Evolutionary conservation across 2,113 vertebrate genomes (phyloP).

Genomic region (pig (Sus scrofa)): DNA sequence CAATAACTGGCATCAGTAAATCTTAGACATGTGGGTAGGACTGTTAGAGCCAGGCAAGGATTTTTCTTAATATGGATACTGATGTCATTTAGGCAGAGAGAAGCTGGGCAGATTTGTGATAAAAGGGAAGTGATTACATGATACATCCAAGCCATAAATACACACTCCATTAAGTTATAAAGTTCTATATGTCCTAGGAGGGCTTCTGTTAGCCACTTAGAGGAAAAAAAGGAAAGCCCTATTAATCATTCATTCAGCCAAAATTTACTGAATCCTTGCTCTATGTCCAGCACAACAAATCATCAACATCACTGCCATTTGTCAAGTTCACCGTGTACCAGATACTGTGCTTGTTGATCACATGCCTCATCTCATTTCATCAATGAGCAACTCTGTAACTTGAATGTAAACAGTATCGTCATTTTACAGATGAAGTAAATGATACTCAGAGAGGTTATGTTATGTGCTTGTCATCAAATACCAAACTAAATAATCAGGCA

Average conservation of each 20-base stretch:
- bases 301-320: rapidly evolving
- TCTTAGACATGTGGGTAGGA: slow-evolving; percentile 52
- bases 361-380: not conserved
- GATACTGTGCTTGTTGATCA: not conserved
- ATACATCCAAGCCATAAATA: slow-evolving; percentile 54
- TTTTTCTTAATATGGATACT: slow-evolving; percentile 56
- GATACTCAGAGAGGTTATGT: not conserved
- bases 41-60: slow-evolving; percentile 52
- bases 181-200: slow-evolving; percentile 20
- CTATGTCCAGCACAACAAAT: no score
- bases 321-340: not conserved
- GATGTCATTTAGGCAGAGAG: slow-evolving; percentile 49
- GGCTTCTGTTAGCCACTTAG: not conserved
- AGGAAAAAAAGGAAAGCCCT: not conserved
- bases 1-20: slow-evolving; percentile 71
- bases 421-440: not conserved
- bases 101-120: not conserved
- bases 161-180: slow-evolving; percentile 57
- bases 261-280: not conserved
- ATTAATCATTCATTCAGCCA: slow-evolving; percentile 7
- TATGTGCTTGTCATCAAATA: not conserved
- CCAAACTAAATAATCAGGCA: not conserved
- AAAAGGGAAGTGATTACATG: slow-evolving; percentile 34
- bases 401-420: not conserved
- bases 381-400: not conserved